Evolutionary conservation across 37 sponge, comb jelly and placozoan species (phyloP), one percentile per base, ranked within the genome.

Genomic region (Geodia barretti): DNA sequence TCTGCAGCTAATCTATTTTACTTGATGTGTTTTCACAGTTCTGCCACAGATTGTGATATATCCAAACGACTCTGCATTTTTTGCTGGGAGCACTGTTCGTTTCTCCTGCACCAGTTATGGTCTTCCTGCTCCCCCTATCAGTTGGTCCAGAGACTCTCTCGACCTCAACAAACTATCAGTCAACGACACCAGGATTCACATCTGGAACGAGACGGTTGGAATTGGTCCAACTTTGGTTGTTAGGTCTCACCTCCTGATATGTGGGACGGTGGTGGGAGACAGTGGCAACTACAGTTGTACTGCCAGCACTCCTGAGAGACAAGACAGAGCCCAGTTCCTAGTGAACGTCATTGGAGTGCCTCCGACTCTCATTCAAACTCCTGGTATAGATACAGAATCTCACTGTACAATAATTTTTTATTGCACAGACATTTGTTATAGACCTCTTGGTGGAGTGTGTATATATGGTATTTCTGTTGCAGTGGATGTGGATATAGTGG

Each of bases 61-160:
- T 42, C 47, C 75, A 4, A 26, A 40, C 30, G 23, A 17, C 26
- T 14, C 47, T 3, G 36, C 54, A 7, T 20, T 14, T 20, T 25
- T 75, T 28, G 58, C 23, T 7, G 58, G 71, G 14, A 29, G 23
- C 29, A 43, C 62, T 40, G 28, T 72, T 9, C 19, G 23, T 8
- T 60, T 81, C 25, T 41, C 35, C 24, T 81, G 82, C 29, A 23
- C 29, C 3, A 73, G 60, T 5, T 41, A 32, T 60, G 82, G 82
- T 72, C 23, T 62, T 5, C 82, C 82, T 9, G 3, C 26, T 4
- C 82, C 73, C 21, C 8, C 38, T 1, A 0, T 81, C 25, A 60
- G n/a, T 5, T 77, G 77, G 77, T 14, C 0, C n/a, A 77, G 26
- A 35, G 40, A 77, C 26, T 61, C 62, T 24, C 35, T 29, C 1